Evolutionary conservation across 2,888 invertebrate species (phyloP), one percentile per base, ranked within the genome.

Genomic region (Melanostoma scalare): DNA sequence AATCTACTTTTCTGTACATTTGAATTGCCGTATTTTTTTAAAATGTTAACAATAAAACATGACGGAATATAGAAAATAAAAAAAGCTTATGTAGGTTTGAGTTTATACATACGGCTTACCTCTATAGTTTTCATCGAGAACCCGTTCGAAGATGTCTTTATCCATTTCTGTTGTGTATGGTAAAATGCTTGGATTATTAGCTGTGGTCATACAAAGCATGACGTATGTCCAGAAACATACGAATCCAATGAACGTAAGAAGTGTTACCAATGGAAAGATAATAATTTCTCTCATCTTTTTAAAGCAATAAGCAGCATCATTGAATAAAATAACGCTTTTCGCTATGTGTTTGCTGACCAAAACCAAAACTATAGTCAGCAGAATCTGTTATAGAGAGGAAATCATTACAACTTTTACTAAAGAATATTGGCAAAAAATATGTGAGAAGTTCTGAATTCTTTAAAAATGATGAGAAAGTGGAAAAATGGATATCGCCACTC

Each of bases 231-330:
- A 98, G 92, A 96, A 96, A 78, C 94, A 92, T 87, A 97, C 95
- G 90, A 98, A 97, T 61, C 94, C 88, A 31, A 95, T 90, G 0
- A 98, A 93, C 77, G 95, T 93, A 81, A 95, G 86, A 90, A 97
- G 97, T 1, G 98, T 98, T 88, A 96, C 90, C 8, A 96, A 90
- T 0, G 97, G 96, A 89, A 97, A 97, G 46, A 97, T 92, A 88
- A 98, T 94, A 52, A 98, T 92, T 3, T 95, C 94, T 0, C 98
- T 98, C 86, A 98, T 93, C 87, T 95, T 94, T 73, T 94, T 94
- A 86, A 98, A 93, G 89, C 97, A 98, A 88, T 95, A 94, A 8
- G 97, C 96, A 0, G 98, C 97, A 91, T 98, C 97, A 89, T 95
- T 95, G 89, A 98, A 98, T 81, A 98, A 91, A 31, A 95, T 94